Percentiles rank a stretch among this genome's conserved stretches.
phyloP scores from a whole-genome alignment of 2,797 vertebrate genomes.

The Cossypha heuglini region DNA sequence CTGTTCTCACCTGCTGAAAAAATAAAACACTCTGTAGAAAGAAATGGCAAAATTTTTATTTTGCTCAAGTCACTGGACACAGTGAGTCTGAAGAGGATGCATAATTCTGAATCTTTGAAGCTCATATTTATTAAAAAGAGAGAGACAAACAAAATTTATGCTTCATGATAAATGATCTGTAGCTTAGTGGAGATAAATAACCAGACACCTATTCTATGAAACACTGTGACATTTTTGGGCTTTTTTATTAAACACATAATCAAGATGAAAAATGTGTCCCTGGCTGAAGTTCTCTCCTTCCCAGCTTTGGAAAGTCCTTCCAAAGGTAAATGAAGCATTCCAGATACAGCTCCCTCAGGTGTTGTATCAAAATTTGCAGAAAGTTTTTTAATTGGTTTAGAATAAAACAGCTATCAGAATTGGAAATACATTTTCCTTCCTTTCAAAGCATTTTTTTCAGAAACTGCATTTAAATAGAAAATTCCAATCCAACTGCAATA shows the following conservation, averaged over 20 bases:
- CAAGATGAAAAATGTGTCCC: conserved; percentile 1
- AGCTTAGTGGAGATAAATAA: conserved; percentile 6
- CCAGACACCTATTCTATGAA: neutral
- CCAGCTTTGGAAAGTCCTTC: neutral
- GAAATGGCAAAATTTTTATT: neutral
- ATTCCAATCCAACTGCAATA: neutral
- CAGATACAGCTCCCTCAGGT: neutral
- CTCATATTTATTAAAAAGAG: neutral
- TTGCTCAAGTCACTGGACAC: neutral
- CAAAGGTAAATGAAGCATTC: conserved; percentile 16
- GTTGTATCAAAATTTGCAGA: neutral
- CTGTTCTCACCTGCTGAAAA: neutral
- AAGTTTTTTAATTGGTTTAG: neutral
- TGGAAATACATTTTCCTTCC: neutral
- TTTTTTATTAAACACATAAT: conserved; percentile 3
- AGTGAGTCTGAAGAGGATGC: neutral
- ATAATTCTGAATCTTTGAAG: neutral
- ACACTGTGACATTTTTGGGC: neutral
- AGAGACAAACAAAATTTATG: neutral
- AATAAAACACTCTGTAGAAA: neutral
- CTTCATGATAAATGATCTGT: neutral
- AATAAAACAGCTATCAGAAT: neutral
- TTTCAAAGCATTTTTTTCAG: neutral
- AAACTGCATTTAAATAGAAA: neutral
- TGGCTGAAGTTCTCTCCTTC: neutral